These are phyloP conservation scores for Drosophila seguyi DNA, from an alignment of 1,140 invertebrate genomes.

Conservation along the genomic window DNA sequence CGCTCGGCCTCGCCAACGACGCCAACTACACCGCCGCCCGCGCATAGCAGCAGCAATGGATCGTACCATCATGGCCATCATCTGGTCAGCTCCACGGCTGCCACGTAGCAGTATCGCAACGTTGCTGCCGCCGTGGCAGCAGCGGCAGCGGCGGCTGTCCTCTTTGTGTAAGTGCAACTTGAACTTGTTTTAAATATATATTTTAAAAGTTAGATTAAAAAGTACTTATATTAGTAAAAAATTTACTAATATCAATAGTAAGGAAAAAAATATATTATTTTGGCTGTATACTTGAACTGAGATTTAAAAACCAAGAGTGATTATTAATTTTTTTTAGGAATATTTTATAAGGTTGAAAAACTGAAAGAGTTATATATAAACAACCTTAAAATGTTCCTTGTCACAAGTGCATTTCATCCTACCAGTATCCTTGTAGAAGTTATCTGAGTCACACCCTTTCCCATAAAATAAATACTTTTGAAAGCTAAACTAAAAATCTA, in stretches of 20 bases:
- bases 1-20: conserved; percentile 62
- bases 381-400: background rate
- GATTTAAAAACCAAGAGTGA: too few relatives aligned
- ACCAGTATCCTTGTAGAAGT: background rate
- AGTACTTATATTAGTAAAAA: too few relatives aligned
- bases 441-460: background rate
- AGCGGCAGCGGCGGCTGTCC: conserved; percentile 76
- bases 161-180: conserved; percentile 80
- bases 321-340: too few relatives aligned
- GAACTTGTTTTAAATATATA: conserved; percentile 1
- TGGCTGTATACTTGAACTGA: too few relatives aligned
- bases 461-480: background rate
- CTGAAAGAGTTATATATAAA: background rate
- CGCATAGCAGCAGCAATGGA: conserved; percentile 74
- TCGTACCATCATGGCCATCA: conserved; percentile 68
- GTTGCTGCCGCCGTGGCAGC: conserved; percentile 76
- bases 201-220: conserved; percentile 29
- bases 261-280: too few relatives aligned
- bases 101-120: conserved; percentile 83
- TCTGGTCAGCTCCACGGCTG: conserved; percentile 74
- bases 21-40: conserved; percentile 58
- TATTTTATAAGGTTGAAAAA: background rate
- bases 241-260: too few relatives aligned
- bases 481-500: too few relatives aligned
- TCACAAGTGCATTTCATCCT: background rate